phyloP scores from a whole-genome alignment of 1,140 invertebrate species.

The Aphidius ervi region DNA sequence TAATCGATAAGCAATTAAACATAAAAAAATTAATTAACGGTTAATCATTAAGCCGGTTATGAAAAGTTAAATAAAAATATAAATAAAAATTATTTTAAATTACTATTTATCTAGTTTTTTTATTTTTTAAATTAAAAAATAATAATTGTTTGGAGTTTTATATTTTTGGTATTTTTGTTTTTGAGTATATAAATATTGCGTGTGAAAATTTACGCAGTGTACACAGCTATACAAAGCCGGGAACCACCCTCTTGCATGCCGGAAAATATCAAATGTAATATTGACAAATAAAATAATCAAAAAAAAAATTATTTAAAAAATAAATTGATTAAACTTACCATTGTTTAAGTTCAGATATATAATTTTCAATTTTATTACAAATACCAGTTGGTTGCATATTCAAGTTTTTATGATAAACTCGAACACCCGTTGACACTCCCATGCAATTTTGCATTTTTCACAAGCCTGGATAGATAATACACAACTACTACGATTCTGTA shows the following conservation, averaged over 20 bases:
- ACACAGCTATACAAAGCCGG: constrained; percentile 21
- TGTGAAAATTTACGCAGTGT: too few relatives aligned
- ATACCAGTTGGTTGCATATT: constrained; percentile 50
- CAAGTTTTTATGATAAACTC: constrained; percentile 38
- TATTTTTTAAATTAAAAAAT: too few relatives aligned
- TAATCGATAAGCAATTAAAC: too few relatives aligned
- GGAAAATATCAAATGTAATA: neutral
- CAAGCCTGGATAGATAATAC: constrained; percentile 27
- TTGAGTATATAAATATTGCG: too few relatives aligned
- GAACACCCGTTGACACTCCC: constrained; percentile 46
- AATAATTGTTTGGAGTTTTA: too few relatives aligned
- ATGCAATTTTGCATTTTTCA: constrained; percentile 49
- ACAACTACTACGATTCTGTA: constrained; percentile 14
- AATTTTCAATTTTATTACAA: constrained; percentile 63
- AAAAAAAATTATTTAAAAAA: constrained; percentile 23
- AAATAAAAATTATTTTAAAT: constrained; percentile 16
- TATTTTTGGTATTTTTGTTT: too few relatives aligned
- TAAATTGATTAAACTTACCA: constrained; percentile 53
- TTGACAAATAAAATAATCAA: too few relatives aligned
- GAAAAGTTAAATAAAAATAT: constrained; percentile 27
- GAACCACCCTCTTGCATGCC: constrained; percentile 22
- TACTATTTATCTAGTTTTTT: neutral
- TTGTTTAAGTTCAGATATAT: constrained; percentile 63
- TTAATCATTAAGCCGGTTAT: too few relatives aligned
- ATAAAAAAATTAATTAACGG: too few relatives aligned